A percentile compares a stretch with the other conserved stretches of the same genome.
phyloP scores from a whole-genome alignment of 2,113 vertebrate species.

The Sebastes schlegelii region DNA sequence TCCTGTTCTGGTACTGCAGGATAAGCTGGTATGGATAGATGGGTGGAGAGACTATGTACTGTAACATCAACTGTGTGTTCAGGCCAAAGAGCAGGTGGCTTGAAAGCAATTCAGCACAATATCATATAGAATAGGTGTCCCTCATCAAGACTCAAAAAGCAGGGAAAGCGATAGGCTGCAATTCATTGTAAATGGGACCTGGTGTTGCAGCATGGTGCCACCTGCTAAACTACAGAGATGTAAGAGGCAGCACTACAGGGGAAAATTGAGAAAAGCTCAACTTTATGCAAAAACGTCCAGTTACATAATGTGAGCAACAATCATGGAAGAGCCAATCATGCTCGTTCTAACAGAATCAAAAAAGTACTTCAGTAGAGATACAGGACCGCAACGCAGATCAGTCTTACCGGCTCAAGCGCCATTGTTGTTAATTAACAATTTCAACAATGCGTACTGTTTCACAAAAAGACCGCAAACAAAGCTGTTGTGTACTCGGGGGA shows the following conservation, averaged over 20 bases:
- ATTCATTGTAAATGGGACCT: not conserved
- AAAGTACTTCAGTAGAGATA: not conserved
- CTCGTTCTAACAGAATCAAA: not conserved
- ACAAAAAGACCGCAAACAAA: not conserved
- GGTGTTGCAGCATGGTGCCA: not conserved
- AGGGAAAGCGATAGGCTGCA: not conserved
- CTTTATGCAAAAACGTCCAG: not conserved
- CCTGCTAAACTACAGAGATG: not conserved
- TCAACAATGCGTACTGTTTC: not conserved
- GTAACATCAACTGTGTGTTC: not conserved
- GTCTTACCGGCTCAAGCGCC: not conserved
- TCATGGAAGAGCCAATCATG: not conserved
- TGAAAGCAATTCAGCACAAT: not conserved
- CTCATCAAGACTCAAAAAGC: not conserved
- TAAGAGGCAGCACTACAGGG: not conserved
- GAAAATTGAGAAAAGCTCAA: not conserved
- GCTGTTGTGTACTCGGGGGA: not conserved
- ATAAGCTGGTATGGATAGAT: not conserved
- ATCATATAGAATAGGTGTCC: slow-evolving; percentile 10
- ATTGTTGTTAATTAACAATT: not conserved
- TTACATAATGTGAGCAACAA: not conserved
- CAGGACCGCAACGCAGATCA: not conserved
- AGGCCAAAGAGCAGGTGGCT: not conserved
- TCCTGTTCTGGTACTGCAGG: not conserved
- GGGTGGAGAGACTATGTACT: not conserved